phyloP scores from a whole-genome alignment of 2,888 invertebrate genomes.

The Frankliniella fusca region DNA sequence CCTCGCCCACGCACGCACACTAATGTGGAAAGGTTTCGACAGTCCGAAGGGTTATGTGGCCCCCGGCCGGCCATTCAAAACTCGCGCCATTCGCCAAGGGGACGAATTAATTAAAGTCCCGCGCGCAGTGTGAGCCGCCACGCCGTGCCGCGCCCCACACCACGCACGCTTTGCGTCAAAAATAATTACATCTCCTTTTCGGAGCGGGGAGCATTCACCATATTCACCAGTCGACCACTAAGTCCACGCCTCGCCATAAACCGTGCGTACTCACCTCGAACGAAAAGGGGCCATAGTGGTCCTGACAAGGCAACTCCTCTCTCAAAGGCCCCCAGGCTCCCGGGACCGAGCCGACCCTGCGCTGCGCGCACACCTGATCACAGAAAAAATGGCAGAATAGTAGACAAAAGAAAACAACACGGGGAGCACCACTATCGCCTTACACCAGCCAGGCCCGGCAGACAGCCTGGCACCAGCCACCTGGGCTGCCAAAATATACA shows the following conservation, averaged over 20 bases:
- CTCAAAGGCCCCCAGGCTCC: background rate
- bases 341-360: background rate
- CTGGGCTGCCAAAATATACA: background rate
- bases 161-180: background rate
- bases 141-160: background rate
- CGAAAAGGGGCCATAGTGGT: too few species aligned
- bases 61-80: background rate
- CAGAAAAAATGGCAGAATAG: background rate
- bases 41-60: background rate
- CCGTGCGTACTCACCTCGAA: too few species aligned
- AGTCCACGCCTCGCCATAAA: too few species aligned
- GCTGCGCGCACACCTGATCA: background rate
- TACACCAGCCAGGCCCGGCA: background rate
- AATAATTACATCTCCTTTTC: background rate
- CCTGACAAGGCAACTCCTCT: too few species aligned
- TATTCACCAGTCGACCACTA: too few species aligned
- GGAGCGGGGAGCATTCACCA: too few species aligned
- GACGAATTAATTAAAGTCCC: conserved; percentile 21
- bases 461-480: conserved; percentile 7
- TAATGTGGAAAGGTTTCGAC: conserved; percentile 24
- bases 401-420: background rate
- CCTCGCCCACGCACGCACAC: background rate
- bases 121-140: background rate
- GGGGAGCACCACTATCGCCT: background rate
- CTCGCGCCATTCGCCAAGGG: conserved; percentile 6